Evolutionary conservation across 2,888 invertebrate species (phyloP).

Genomic region (Metallyticus violacea): DNA sequence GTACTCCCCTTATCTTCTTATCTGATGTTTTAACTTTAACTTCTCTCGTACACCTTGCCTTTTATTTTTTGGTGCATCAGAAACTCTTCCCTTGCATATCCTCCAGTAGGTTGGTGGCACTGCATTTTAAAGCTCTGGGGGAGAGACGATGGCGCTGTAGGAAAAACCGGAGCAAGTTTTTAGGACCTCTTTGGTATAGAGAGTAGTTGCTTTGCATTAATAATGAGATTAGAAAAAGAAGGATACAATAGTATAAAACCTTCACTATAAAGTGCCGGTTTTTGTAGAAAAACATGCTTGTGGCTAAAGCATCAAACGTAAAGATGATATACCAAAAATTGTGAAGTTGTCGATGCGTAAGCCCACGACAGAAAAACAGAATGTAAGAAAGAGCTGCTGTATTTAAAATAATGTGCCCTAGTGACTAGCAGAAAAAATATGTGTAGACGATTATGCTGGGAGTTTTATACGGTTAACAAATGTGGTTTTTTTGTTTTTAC

Average conservation of each 20-base stretch:
- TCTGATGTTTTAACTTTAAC: conserved; percentile 12
- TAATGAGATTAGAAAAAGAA: not conserved
- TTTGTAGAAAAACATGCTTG: not conserved
- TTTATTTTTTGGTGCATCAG: not conserved
- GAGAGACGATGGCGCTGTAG: not conserved
- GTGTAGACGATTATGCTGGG: too few species aligned
- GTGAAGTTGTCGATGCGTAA: too few species aligned
- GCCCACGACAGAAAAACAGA: too few species aligned
- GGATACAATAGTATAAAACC: not conserved
- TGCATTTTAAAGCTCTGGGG: not conserved
- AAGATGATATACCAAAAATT: not conserved
- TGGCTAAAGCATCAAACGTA: not conserved
- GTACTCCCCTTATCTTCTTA: not conserved
- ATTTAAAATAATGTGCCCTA: too few species aligned
- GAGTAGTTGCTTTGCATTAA: not conserved
- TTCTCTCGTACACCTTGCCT: not conserved
- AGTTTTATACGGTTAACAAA: too few species aligned
- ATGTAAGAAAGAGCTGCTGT: too few species aligned
- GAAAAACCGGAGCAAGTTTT: not conserved
- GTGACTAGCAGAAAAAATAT: too few species aligned
- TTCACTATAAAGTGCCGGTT: not conserved
- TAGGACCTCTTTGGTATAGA: not conserved
- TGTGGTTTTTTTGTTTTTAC: too few species aligned
- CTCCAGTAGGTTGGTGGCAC: not conserved
- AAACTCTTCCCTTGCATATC: not conserved